A percentile compares a stretch with the other conserved stretches of the same genome.
These are phyloP conservation scores for Erethizon dorsatum DNA, from an alignment of 2,797 vertebrate species.

Conservation along the genomic window DNA sequence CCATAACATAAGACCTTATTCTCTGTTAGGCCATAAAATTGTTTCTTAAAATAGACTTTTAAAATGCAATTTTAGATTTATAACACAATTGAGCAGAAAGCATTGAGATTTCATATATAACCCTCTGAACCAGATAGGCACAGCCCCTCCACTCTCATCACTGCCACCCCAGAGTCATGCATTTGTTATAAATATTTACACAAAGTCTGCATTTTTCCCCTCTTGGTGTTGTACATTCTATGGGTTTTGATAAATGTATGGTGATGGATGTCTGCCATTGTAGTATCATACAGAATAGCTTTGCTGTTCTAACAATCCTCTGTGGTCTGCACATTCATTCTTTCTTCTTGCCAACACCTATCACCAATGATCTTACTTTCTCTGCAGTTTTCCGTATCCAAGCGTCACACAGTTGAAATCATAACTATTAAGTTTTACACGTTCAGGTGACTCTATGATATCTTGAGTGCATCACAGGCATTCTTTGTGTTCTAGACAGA, in stretches of 20 bases:
- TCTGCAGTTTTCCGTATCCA: not conserved
- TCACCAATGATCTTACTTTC: not conserved
- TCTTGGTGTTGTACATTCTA: not conserved
- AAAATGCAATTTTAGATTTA: not conserved
- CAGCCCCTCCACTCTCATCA: not conserved
- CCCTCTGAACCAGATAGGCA: not conserved
- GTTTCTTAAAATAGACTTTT: not conserved
- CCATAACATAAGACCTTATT: not conserved
- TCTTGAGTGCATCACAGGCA: not conserved
- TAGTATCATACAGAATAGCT: not conserved
- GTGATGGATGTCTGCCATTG: not conserved
- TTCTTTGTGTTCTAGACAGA: not conserved
- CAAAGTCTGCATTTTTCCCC: not conserved
- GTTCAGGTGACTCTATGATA: not conserved
- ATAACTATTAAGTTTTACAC: slow-evolving; percentile 11
- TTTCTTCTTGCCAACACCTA: not conserved
- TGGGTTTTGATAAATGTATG: not conserved
- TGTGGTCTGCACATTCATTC: not conserved
- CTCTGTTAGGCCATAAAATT: not conserved
- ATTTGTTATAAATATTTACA: not conserved
- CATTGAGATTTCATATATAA: not conserved
- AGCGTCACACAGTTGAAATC: not conserved
- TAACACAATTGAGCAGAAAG: not conserved
- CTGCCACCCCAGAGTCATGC: too few species aligned
- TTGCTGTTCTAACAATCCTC: not conserved